Evolutionary conservation across 2,797 vertebrate species (phyloP).

Genomic region (Semaprochilodus insignis): DNA sequence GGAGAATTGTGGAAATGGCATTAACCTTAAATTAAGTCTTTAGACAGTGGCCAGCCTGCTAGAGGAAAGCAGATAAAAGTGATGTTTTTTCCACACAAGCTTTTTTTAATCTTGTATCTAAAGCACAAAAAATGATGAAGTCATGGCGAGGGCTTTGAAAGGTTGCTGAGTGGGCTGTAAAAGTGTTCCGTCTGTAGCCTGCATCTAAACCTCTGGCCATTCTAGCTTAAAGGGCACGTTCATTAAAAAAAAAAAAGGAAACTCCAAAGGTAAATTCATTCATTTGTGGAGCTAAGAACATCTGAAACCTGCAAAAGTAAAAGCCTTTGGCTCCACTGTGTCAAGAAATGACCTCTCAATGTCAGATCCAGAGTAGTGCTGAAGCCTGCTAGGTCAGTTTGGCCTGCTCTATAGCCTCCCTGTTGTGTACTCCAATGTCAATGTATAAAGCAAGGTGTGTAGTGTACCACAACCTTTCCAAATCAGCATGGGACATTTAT

Average conservation of each 20-base stretch:
- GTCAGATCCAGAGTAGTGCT: conserved; percentile 40
- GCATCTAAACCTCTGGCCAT: conserved; percentile 46
- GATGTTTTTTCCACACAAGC: conserved; percentile 23
- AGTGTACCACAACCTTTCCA: conserved; percentile 34
- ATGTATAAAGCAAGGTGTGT: conserved; percentile 31
- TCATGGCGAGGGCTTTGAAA: conserved; percentile 45
- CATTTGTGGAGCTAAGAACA: conserved; percentile 31
- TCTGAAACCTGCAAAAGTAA: conserved; percentile 33
- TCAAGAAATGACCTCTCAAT: conserved; percentile 48
- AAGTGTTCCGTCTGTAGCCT: conserved; percentile 37
- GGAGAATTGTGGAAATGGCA: conserved; percentile 20
- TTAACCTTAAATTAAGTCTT: conserved; percentile 10
- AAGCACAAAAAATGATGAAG: conserved; percentile 37
- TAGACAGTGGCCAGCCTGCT: background rate
- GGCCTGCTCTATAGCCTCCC: conserved; percentile 23
- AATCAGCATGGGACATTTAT: conserved; percentile 44
- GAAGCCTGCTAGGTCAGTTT: conserved; percentile 25
- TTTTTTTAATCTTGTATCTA: conserved; percentile 45
- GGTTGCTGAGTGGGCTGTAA: conserved; percentile 50
- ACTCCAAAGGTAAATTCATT: conserved; percentile 34
- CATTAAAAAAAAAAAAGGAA: conserved; percentile 13
- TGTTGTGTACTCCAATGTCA: conserved; percentile 21
- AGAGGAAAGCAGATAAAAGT: conserved; percentile 34
- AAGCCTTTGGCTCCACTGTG: conserved; percentile 29
- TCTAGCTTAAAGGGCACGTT: conserved; percentile 48